These are phyloP conservation scores for Harpalus rubripes DNA, from an alignment of 2,888 invertebrate genomes.

Conservation along the genomic window DNA sequence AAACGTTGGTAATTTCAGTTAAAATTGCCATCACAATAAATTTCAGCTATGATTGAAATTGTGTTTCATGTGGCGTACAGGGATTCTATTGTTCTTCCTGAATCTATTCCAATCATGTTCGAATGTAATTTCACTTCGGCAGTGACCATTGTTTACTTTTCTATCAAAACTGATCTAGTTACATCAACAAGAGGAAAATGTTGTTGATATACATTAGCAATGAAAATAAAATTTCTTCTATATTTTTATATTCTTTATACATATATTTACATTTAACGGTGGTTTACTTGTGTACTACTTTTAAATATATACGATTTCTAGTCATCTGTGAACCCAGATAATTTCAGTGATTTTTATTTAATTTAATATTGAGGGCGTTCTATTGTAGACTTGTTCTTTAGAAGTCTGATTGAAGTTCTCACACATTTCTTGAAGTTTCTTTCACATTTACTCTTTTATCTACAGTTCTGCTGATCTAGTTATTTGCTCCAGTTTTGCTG, in stretches of 20 bases:
- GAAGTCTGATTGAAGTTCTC: background rate
- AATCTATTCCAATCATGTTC: slow-evolving; percentile 16
- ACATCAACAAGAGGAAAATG: background rate
- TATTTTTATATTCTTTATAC: background rate
- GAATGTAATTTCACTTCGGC: slow-evolving; percentile 27
- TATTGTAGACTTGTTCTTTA: background rate
- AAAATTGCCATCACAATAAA: background rate
- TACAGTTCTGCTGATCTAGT: background rate
- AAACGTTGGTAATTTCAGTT: background rate
- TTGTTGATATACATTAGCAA: slow-evolving; percentile 14
- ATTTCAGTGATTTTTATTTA: no score
- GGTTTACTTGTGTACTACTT: no score
- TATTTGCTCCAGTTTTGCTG: background rate
- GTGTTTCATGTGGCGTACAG: background rate
- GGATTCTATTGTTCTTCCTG: slow-evolving; percentile 15
- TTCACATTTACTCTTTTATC: background rate
- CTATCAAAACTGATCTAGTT: slow-evolving; percentile 28
- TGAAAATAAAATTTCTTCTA: slow-evolving; percentile 20
- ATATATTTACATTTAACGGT: no score
- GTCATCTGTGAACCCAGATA: no score
- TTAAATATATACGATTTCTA: no score
- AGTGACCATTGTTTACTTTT: slow-evolving; percentile 26
- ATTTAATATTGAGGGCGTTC: background rate
- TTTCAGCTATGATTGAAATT: slow-evolving; percentile 10
- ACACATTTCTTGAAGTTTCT: background rate